Base-by-base conservation (phyloP, 1,140 invertebrate species). In the Magallana gigas region DNA sequence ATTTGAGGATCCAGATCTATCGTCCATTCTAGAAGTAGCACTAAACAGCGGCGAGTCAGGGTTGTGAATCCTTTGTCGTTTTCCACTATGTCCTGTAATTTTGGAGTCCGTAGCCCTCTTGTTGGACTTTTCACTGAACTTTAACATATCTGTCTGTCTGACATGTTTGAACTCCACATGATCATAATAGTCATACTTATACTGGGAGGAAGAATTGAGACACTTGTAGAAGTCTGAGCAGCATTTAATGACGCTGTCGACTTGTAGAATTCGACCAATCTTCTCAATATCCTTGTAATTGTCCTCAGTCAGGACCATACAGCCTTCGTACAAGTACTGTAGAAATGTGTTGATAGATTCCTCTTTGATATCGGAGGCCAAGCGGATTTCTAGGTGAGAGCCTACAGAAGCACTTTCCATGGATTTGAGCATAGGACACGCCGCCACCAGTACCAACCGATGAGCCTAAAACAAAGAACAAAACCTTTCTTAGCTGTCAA, bases 271-370 rank as follows among this genome's bases (percentile, higher is more conserved):
- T 76, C 87, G 57, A 16, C 85, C 89, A 58, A 90, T 85, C 76
- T 88, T 88, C 71, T 90, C 89, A 9, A 90, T 85, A 60, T 90
- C 87, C 82, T 83, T 83, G 23, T 88, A 87, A 87, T 88, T 90
- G 18, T 90, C 89, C 80, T 90, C 89, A 57, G 89, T 88, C 29
- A 90, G 64, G 56, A 90, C 64, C 89, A 90, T 90, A 68, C 88
- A 88, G 14, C 89, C 89, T 80, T 90, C 89, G 85, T 90, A 90
- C 83, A 90, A 87, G 85, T 90, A 90, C 60, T 90, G 89, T 36
- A 90, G 71, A 68, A 90, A 90, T 85, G 87, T 88, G 80, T 86
- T 87, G 18, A 90, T 87, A 29, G 89, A 86, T 8, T 88, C 87
- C 71, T 88, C 85, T 87, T 85, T 87, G 57, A 90, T 90, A 64